These are phyloP conservation scores for Polypedilum vanderplanki DNA, from an alignment of 1,140 invertebrate genomes.

Conservation along the genomic window DNA sequence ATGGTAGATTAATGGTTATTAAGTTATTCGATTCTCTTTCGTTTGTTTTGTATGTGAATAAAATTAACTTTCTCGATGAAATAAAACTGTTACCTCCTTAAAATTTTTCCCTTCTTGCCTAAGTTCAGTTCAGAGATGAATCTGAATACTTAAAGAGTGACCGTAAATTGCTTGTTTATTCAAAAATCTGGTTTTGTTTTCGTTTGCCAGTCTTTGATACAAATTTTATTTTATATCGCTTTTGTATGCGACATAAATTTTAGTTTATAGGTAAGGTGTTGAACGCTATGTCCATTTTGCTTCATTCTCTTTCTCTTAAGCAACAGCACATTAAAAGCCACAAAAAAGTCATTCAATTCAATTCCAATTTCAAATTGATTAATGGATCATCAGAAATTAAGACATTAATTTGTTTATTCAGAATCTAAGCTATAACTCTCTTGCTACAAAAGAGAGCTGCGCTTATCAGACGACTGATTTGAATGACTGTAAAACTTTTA, in stretches of 20 bases:
- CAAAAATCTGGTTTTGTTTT: background rate
- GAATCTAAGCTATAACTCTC: background rate
- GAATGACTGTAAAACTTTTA: background rate
- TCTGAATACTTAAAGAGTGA: background rate
- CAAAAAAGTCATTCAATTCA: background rate
- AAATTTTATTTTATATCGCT: background rate
- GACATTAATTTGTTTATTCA: conserved; percentile 8
- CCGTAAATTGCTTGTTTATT: conserved; percentile 7
- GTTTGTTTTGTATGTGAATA: background rate
- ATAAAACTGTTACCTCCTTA: conserved; percentile 13
- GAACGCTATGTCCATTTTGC: conserved; percentile 5
- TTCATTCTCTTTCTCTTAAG: too few relatives aligned
- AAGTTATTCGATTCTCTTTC: background rate
- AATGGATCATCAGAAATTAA: conserved; percentile 8
- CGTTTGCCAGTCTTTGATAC: background rate
- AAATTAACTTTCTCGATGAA: background rate
- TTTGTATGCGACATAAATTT: background rate
- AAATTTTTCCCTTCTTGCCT: background rate
- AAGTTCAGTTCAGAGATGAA: background rate
- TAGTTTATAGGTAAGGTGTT: background rate
- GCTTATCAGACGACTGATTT: background rate
- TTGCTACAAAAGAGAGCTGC: background rate
- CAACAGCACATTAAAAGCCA: background rate
- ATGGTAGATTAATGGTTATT: conserved; percentile 27
- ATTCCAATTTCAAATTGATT: conserved; percentile 9